Base-by-base conservation (phyloP, 2,113 vertebrate species). In the Sciurus niger region DNA sequence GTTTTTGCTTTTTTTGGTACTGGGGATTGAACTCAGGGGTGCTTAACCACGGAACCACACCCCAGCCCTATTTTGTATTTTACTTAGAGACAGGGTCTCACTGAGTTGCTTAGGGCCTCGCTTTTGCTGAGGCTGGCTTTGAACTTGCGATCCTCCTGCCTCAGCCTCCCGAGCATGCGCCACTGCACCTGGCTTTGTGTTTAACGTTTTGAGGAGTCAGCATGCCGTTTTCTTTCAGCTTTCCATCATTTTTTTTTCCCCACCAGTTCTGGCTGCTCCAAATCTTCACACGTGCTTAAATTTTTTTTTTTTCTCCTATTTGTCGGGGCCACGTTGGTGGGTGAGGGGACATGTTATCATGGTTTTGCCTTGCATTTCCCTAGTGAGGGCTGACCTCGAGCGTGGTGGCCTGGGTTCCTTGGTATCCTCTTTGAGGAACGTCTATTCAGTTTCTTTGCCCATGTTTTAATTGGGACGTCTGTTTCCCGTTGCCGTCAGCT, bases 161-260 rank as follows among this genome's bases (percentile, higher is more conserved):
- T 68, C 30, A 68, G 65, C 65, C 30, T 68, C 65, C 18, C 4
- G 7, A 34, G 30, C 55, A 12, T 68, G 30, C 5, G 30, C 30
- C 30, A 68, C 65, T 11, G 11, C 30, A 6, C 32, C 65, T 6
- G 3, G 65, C 32, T 2, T 34, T 43, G 34, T 24, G 34, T 73
- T 30, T 76, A 60, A 32, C 9, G 30, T 34, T 92, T 65, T 48
- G 34, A 74, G 34, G 34, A 37, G 3, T 53, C 16, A 3, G 30
- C 1, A 1, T 1, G 13, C 70, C 17, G 0, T 78, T 48, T 16
- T 78, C 72, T 86, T 86, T 73, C 8, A 67, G 78, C 53, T 37
- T 9, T 24, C 16, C 43, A 0, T 30, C 3, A 1, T 60, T 13
- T 18, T 34, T 34, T 13, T 30, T 3, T 14, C 24, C 24, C n/a